phyloP scores from a whole-genome alignment of 1,140 invertebrate genomes.

The Pogonomyrmex barbatus region DNA sequence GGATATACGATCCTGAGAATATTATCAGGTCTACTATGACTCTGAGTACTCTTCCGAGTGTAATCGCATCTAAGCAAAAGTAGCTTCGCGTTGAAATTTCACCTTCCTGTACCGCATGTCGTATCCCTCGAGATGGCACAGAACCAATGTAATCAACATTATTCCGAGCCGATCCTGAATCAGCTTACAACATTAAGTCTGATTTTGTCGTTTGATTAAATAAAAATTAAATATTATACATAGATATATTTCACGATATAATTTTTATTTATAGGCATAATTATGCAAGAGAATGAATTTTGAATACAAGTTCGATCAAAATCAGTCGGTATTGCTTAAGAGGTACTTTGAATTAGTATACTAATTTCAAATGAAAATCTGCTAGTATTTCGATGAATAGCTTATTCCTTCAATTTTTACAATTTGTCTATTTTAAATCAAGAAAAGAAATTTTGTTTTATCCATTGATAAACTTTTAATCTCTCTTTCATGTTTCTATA shows the following conservation, averaged over 20 bases:
- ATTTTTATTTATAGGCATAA: background rate
- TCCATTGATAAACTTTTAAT: slow-evolving; percentile 13
- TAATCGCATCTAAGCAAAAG: slow-evolving; percentile 38
- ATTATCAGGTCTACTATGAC: background rate
- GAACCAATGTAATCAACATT: slow-evolving; percentile 29
- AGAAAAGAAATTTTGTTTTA: background rate
- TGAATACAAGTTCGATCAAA: background rate
- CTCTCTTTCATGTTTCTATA: slow-evolving; percentile 16
- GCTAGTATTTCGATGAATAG: background rate
- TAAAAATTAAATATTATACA: background rate
- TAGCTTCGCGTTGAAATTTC: slow-evolving; percentile 17
- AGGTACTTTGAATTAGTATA: background rate
- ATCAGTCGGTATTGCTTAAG: background rate
- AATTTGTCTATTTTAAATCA: background rate
- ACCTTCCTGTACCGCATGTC: slow-evolving; percentile 25
- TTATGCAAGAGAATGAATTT: background rate
- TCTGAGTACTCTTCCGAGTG: slow-evolving; percentile 1
- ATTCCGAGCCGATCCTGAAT: background rate
- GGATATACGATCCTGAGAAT: slow-evolving; percentile 18
- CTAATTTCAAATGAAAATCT: background rate
- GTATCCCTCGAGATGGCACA: slow-evolving; percentile 17
- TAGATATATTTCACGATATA: background rate
- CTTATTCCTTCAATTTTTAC: background rate
- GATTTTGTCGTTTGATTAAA: slow-evolving; percentile 26
- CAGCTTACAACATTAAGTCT: background rate